Conservation (phyloP, 1,140 invertebrate genomes). For the Eubasilissa regina region DNA sequence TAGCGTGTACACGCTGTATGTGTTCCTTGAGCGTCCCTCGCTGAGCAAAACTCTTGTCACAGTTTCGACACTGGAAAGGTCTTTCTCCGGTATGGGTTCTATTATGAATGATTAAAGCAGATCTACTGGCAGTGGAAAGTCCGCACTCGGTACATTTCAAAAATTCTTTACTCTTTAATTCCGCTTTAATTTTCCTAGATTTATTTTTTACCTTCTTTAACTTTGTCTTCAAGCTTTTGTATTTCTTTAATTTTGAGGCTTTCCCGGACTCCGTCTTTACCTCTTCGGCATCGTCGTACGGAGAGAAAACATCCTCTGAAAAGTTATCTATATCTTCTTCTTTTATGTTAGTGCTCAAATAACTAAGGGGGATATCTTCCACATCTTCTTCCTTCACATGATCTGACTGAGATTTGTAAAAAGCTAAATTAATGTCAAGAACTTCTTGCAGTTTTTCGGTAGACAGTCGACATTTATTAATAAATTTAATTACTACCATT, state of each 20-base stretch:
- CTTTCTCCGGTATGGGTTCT: constrained; percentile 55
- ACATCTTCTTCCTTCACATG: constrained; percentile 27
- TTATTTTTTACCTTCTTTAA: neutral
- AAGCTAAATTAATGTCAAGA: constrained; percentile 26
- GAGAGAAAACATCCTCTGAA: neutral
- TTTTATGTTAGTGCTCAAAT: neutral
- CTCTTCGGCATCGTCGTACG: neutral
- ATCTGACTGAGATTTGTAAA: neutral
- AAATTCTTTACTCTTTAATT: constrained; percentile 4
- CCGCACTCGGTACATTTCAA: constrained; percentile 17
- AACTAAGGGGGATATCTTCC: constrained; percentile 16
- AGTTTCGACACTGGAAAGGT: constrained; percentile 54
- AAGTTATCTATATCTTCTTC: neutral
- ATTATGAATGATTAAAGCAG: constrained; percentile 40
- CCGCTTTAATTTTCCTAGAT: constrained; percentile 1
- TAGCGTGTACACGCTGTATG: constrained; percentile 13
- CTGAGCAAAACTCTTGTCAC: constrained; percentile 52
- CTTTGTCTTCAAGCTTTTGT: neutral
- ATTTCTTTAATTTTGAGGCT: neutral
- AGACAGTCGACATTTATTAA: constrained; percentile 39
- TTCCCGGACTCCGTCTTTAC: neutral
- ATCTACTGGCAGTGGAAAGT: neutral
- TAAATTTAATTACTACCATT: constrained; percentile 35
- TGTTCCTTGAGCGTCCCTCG: constrained; percentile 44
- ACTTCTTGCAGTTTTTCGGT: constrained; percentile 34